phyloP scores from a whole-genome alignment of 2,888 invertebrate genomes.

The Dynastes tityus region DNA sequence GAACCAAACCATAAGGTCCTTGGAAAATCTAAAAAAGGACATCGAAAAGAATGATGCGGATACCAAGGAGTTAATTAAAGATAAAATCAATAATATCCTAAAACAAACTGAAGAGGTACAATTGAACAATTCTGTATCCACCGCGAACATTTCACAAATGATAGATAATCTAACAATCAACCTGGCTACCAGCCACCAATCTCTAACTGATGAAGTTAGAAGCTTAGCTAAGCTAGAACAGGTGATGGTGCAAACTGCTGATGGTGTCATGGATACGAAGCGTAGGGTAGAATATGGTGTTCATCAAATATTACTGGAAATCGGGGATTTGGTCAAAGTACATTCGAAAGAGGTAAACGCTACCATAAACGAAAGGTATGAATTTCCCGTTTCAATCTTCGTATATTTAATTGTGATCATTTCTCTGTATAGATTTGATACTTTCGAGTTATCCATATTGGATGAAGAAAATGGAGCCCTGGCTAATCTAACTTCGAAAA shows the following conservation, averaged over 20 bases:
- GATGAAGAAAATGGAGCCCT: slow-evolving; percentile 82
- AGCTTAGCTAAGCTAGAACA: slow-evolving; percentile 82
- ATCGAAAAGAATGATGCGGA: neutral
- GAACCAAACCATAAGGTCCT: slow-evolving; percentile 76
- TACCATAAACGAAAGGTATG: slow-evolving; percentile 77
- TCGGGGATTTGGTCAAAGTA: slow-evolving; percentile 79
- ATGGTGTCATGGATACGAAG: slow-evolving; percentile 88
- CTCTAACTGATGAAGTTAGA: slow-evolving; percentile 74
- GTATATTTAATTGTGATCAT: no score
- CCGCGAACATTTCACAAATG: slow-evolving; percentile 70
- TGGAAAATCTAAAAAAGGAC: slow-evolving; percentile 60
- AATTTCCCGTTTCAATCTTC: neutral
- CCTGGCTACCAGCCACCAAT: slow-evolving; percentile 73
- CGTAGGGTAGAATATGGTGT: slow-evolving; percentile 89
- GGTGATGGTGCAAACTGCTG: slow-evolving; percentile 86
- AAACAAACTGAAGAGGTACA: slow-evolving; percentile 59
- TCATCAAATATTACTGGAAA: slow-evolving; percentile 84
- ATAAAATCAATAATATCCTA: slow-evolving; percentile 27
- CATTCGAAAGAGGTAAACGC: slow-evolving; percentile 79
- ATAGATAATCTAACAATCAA: slow-evolving; percentile 75
- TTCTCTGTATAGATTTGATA: slow-evolving; percentile 75
- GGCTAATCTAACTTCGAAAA: slow-evolving; percentile 82
- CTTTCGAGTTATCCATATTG: slow-evolving; percentile 79
- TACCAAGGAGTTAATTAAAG: slow-evolving; percentile 10
- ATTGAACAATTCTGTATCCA: slow-evolving; percentile 60